Evolutionary conservation across 1,140 invertebrate species (phyloP).

Genomic region (Drosophila takahashii): DNA sequence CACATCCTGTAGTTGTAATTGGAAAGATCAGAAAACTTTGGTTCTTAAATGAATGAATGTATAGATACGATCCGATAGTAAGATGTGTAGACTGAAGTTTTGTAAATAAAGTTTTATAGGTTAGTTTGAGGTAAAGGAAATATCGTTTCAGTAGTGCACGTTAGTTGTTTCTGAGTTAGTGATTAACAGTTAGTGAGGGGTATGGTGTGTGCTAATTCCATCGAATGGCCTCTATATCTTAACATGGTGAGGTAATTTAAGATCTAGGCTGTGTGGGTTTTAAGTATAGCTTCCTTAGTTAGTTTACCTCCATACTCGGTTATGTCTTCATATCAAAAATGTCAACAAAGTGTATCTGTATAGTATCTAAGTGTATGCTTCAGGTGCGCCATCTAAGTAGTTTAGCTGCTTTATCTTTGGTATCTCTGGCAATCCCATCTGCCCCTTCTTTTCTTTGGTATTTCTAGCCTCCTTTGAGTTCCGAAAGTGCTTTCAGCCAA

Average conservation of each 20-base stretch:
- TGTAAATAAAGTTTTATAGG: conserved; percentile 8
- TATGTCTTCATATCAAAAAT: conserved; percentile 46
- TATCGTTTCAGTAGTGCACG: conserved; percentile 15
- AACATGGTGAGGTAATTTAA: conserved; percentile 42
- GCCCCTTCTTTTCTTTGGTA: conserved; percentile 31
- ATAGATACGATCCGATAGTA: background rate
- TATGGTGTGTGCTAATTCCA: conserved; percentile 10
- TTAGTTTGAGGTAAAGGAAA: conserved; percentile 9
- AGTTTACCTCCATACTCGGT: conserved; percentile 13
- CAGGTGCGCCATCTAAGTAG: conserved; percentile 34
- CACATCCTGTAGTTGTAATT: background rate
- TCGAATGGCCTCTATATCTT: conserved; percentile 22
- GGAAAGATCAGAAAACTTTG: background rate
- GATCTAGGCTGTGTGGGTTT: conserved; percentile 40
- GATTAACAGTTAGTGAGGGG: conserved; percentile 29
- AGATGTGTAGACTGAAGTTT: background rate
- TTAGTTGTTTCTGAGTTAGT: conserved; percentile 10
- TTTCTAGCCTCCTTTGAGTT: background rate
- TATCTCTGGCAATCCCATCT: conserved; percentile 2
- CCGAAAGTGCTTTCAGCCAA: conserved; percentile 32
- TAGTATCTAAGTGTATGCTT: conserved; percentile 25
- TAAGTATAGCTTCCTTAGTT: conserved; percentile 22
- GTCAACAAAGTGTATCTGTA: conserved; percentile 33
- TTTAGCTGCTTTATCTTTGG: conserved; percentile 27
- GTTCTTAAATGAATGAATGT: background rate